Evolutionary conservation across 1,140 invertebrate genomes (phyloP), one percentile per base, ranked within the genome.

Genomic region (Linepithema humile): DNA sequence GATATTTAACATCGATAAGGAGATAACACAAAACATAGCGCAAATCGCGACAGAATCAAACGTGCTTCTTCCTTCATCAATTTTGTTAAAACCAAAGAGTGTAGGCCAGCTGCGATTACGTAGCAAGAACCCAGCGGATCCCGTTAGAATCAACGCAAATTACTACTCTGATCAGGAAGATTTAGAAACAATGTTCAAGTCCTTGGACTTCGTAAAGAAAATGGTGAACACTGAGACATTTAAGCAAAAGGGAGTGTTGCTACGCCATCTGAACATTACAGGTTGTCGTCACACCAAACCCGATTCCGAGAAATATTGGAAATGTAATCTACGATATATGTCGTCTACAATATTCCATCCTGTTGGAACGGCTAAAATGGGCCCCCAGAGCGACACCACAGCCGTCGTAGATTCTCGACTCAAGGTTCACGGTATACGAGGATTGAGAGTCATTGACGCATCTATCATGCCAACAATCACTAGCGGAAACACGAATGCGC

Each of bases 401-500:
- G 96, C 97, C 0, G 97, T 98, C 0, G 97, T 98, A 0, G 97
- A 98, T 94, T 95, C 97, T 0, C 92, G 96, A 78, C 90, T 98
- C 2, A 93, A 96, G 86, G 97, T 98, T 0, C 96, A 97, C 75
- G 96, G 96, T 3, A 90, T 97, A 0, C 94, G 96, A 74, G 95
- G 96, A 0, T 91, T 98, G 20, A 93, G 97, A 77, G 97, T 97
- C 0, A 96, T 97, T 38, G 97, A 97, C 89, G 97, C 96, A 1
- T 97, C 96, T 60, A 96, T 97, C 38, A 97, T 97, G 96, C 97
- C 97, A 0, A 95, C 95, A 0, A 96, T 98, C 0, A 96, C 96
- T 0, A 97, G 96, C 89, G 97, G 97, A 4, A 98, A 98, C 89
- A 97, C 97, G 9, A 97, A 97, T 91, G 97, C 97, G 0, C 95